A percentile compares a stretch with the other conserved stretches of the same genome.
Conservation (phyloP, 1,140 invertebrate species). For the Semibalanus balanoides region DNA sequence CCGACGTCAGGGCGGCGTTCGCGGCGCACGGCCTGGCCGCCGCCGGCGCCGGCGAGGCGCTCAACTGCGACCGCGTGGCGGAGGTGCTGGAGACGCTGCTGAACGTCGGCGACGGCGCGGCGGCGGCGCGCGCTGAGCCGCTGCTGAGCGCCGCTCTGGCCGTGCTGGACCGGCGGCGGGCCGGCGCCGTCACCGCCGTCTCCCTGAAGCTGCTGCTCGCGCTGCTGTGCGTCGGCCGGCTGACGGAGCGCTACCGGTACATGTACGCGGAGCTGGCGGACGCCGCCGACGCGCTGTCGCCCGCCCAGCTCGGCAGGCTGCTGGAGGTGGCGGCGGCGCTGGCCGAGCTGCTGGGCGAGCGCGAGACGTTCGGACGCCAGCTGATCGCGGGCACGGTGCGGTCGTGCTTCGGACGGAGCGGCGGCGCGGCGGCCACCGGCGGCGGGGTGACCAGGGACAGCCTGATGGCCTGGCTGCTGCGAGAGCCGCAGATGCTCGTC, state of each 20-base stretch:
- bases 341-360: conserved; percentile 7
- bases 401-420: neutral
- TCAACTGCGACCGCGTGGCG: conserved; percentile 43
- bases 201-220: conserved; percentile 46
- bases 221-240: conserved; percentile 40
- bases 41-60: conserved; percentile 39
- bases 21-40: conserved; percentile 42
- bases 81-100: conserved; percentile 46
- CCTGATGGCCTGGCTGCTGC: conserved; percentile 40
- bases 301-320: neutral
- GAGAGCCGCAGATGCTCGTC: conserved; percentile 41
- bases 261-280: conserved; percentile 46
- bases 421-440: too few relatives aligned
- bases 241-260: conserved; percentile 46
- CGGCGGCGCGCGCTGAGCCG: conserved; percentile 40
- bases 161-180: conserved; percentile 41
- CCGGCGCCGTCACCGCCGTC: conserved; percentile 36
- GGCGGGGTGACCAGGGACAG: conserved; percentile 34
- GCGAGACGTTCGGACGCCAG: conserved; percentile 1
- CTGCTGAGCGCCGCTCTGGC: conserved; percentile 45
- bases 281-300: conserved; percentile 30
- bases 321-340: neutral
- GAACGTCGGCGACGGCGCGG: conserved; percentile 38
- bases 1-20: conserved; percentile 40
- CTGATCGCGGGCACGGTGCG: neutral